These are phyloP conservation scores for Geococcyx californianus DNA, from an alignment of 2,113 vertebrate species.

Conservation along the genomic window DNA sequence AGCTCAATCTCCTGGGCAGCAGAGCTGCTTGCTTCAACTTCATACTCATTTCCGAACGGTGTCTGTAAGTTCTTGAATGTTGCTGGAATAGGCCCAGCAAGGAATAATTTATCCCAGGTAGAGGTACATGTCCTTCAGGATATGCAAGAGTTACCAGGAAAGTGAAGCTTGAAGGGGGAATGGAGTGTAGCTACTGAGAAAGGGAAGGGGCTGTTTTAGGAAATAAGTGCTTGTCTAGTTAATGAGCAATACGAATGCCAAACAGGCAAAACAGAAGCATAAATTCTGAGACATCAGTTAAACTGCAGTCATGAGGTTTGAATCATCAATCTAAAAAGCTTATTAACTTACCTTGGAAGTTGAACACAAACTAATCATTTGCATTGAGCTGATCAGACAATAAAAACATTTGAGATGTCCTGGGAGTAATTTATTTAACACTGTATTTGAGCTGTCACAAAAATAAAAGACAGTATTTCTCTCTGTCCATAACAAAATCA, in stretches of 20 bases:
- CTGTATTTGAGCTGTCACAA: neutral
- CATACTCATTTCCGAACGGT: neutral
- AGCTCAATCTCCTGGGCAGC: conserved; percentile 63
- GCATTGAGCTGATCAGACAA: neutral
- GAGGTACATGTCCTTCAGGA: neutral
- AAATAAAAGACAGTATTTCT: neutral
- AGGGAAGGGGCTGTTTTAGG: neutral
- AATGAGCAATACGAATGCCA: neutral
- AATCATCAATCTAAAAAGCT: neutral
- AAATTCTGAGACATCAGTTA: neutral
- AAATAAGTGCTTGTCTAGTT: neutral
- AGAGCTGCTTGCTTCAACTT: conserved; percentile 40
- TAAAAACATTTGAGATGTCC: neutral
- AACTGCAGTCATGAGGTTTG: neutral
- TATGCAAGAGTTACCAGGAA: neutral
- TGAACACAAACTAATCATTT: neutral
- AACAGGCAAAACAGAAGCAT: neutral
- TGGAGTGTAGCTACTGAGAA: neutral
- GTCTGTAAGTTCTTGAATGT: neutral
- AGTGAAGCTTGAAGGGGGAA: neutral
- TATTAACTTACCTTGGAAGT: conserved; percentile 2
- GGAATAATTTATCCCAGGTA: conserved; percentile 11
- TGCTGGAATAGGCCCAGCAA: conserved; percentile 10
- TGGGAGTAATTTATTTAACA: conserved; percentile 35
- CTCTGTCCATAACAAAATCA: neutral